Evolutionary conservation across 2,797 vertebrate species (phyloP).

Genomic region (Australoheros facetus): DNA sequence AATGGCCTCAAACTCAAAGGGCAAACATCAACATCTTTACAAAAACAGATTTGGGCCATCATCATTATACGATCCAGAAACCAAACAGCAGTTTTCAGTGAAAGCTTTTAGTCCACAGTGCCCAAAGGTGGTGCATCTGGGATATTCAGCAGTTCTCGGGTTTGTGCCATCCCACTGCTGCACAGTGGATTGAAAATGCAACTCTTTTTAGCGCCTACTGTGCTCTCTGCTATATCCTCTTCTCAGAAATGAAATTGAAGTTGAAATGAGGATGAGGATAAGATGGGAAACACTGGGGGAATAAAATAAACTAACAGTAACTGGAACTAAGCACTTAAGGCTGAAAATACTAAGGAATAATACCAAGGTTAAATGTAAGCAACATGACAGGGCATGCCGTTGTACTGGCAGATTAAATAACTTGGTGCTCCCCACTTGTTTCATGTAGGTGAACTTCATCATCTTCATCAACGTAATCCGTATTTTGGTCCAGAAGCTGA

Average conservation of each 20-base stretch:
- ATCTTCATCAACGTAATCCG: conserved; percentile 90
- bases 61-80: not conserved
- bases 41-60: not conserved
- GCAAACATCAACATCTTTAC: no score
- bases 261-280: no score
- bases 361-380: no score
- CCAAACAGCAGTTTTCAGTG: not conserved
- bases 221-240: no score
- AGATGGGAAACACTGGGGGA: no score
- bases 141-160: not conserved
- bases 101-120: not conserved
- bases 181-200: no score
- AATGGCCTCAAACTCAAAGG: not conserved
- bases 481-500: conserved; percentile 87
- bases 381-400: not conserved
- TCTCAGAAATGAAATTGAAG: no score
- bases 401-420: not conserved
- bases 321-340: not conserved
- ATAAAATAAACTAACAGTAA: no score
- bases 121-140: not conserved
- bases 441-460: conserved; percentile 84
- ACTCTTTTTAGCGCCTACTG: no score
- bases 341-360: not conserved
- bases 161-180: no score
- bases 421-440: not conserved